phyloP scores from a whole-genome alignment of 2,888 invertebrate species.

The Apotomis capreana region DNA sequence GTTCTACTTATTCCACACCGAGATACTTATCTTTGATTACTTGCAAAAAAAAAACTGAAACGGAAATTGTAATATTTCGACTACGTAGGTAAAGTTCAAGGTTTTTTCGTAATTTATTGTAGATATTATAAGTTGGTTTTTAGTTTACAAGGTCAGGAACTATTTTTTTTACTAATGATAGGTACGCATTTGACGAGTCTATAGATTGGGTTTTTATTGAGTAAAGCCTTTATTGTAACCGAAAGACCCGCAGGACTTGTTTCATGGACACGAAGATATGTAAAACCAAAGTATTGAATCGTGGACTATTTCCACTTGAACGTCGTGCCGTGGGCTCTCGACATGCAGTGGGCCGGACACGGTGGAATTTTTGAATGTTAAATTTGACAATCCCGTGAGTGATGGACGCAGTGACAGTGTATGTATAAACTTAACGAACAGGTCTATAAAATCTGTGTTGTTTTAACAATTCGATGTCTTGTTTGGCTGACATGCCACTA shows the following conservation, averaged over 20 bases:
- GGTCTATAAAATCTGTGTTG: constrained; percentile 14
- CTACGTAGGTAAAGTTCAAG: too few relatives aligned
- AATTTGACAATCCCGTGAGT: constrained; percentile 44
- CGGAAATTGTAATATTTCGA: too few relatives aligned
- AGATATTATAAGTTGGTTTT: too few relatives aligned
- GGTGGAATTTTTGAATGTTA: constrained; percentile 52
- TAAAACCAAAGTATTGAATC: constrained; percentile 68
- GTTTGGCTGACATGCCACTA: not conserved
- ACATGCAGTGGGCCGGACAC: constrained; percentile 63
- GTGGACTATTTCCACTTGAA: constrained; percentile 61
- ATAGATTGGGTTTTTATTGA: not conserved
- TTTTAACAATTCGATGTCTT: not conserved
- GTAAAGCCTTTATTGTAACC: not conserved
- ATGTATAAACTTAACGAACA: constrained; percentile 22
- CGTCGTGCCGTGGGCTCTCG: constrained; percentile 58
- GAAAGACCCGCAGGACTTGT: not conserved
- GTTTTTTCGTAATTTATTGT: too few relatives aligned
- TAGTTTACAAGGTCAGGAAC: too few relatives aligned
- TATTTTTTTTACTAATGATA: too few relatives aligned
- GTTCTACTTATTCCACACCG: too few relatives aligned
- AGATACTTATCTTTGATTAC: too few relatives aligned
- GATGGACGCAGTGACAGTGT: constrained; percentile 34
- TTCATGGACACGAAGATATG: constrained; percentile 54
- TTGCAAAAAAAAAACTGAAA: too few relatives aligned
- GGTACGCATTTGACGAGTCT: too few relatives aligned